These are phyloP conservation scores for Sylvicola fuscatus DNA, from an alignment of 2,888 invertebrate genomes.

Conservation along the genomic window DNA sequence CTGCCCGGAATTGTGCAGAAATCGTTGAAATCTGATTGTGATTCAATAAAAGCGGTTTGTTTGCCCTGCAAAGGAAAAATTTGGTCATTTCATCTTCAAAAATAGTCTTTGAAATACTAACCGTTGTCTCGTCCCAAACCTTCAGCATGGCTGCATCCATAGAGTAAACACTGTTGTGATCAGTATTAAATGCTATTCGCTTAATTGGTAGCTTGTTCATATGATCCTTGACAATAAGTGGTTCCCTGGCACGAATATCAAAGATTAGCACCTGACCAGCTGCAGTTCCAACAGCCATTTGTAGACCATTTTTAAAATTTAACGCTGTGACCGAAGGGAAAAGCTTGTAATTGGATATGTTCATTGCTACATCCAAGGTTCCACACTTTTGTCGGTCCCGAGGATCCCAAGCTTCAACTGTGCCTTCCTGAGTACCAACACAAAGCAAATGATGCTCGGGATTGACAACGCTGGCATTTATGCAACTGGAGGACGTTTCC, in stretches of 20 bases:
- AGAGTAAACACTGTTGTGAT: constrained; percentile 64
- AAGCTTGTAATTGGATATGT: constrained; percentile 31
- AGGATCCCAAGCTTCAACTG: constrained; percentile 94
- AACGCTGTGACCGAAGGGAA: constrained; percentile 45
- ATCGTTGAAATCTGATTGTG: constrained; percentile 70
- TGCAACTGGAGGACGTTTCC: constrained; percentile 40
- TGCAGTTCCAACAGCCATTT: constrained; percentile 77
- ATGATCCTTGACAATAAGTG: constrained; percentile 82
- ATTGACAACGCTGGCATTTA: constrained; percentile 74
- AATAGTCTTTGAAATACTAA: constrained; percentile 22
- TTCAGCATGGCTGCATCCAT: constrained; percentile 77
- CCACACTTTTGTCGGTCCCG: constrained; percentile 56
- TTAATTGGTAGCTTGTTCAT: constrained; percentile 84
- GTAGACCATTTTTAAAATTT: constrained; percentile 51
- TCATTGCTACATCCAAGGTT: constrained; percentile 62
- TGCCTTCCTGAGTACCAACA: constrained; percentile 76
- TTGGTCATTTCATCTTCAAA: constrained; percentile 1
- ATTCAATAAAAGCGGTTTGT: constrained; percentile 84
- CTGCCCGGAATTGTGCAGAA: constrained; percentile 77
- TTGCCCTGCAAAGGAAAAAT: constrained; percentile 46
- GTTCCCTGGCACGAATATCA: constrained; percentile 82
- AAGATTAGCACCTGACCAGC: constrained; percentile 88
- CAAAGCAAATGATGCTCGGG: constrained; percentile 70
- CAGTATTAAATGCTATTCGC: constrained; percentile 63
- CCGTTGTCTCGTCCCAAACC: constrained; percentile 75